Percentiles rank a stretch among this genome's conserved stretches.
These are phyloP conservation scores for Lacanobia oleracea DNA, from an alignment of 2,888 invertebrate genomes.

Conservation along the genomic window DNA sequence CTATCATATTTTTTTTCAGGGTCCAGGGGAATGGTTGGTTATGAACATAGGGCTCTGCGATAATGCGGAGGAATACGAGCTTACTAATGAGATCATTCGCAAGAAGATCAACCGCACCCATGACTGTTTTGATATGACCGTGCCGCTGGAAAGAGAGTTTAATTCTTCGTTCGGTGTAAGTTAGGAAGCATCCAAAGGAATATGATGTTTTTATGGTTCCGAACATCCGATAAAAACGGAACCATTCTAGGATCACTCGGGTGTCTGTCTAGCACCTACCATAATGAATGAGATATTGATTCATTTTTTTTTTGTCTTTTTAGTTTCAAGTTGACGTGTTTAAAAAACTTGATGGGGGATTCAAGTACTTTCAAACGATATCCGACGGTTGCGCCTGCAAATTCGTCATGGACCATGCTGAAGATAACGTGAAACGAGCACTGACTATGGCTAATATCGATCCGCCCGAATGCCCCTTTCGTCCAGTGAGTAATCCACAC, in stretches of 20 bases:
- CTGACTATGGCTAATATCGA: conserved; percentile 66
- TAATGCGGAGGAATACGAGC: conserved; percentile 33
- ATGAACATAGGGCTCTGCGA: conserved; percentile 31
- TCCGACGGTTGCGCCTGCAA: conserved; percentile 69
- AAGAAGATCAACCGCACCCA: conserved; percentile 57
- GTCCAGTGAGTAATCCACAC: conserved; percentile 42
- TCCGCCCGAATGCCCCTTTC: conserved; percentile 69
- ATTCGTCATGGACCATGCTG: conserved; percentile 71
- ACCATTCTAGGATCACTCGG: too few species aligned
- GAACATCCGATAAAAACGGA: too few species aligned
- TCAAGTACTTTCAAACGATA: conserved; percentile 76
- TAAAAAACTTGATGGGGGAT: conserved; percentile 81
- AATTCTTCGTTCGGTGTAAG: conserved; percentile 30
- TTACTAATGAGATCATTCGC: background rate
- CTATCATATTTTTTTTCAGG: conserved; percentile 26
- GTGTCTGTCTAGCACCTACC: too few species aligned
- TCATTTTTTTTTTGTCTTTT: too few species aligned
- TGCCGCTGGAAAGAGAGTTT: conserved; percentile 1
- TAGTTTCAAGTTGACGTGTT: conserved; percentile 67
- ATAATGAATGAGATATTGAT: too few species aligned
- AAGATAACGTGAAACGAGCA: conserved; percentile 65
- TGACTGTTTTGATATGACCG: conserved; percentile 36
- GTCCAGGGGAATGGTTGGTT: conserved; percentile 53
- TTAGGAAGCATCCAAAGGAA: background rate
- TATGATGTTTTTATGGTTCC: too few species aligned